phyloP scores from a whole-genome alignment of 1,140 invertebrate species.

The Euglossa dilemma region DNA sequence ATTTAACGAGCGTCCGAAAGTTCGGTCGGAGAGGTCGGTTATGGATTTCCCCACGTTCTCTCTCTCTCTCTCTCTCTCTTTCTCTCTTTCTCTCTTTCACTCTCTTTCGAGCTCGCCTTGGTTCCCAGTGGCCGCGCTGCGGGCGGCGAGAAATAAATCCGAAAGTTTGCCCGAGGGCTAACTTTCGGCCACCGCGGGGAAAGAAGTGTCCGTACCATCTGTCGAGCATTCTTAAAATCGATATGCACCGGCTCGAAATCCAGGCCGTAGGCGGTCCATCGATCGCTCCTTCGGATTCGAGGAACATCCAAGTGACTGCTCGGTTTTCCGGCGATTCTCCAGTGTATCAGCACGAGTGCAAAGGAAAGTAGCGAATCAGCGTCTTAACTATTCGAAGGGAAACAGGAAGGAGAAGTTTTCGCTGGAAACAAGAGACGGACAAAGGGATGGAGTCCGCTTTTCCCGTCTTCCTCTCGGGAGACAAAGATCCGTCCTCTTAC shows the following conservation, averaged over 20 bases:
- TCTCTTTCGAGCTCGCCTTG: not conserved
- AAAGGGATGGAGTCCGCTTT: not conserved
- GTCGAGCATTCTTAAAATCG: not conserved
- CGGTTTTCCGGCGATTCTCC: not conserved
- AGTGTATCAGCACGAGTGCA: not conserved
- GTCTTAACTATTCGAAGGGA: not conserved
- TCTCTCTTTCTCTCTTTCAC: too few relatives aligned
- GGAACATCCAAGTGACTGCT: not conserved
- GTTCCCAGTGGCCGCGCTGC: not conserved
- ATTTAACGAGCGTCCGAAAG: not conserved
- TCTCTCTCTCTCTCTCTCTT: too few relatives aligned
- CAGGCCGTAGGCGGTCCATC: not conserved
- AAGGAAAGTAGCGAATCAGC: not conserved
- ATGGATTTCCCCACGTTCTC: not conserved
- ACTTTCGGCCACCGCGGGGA: not conserved
- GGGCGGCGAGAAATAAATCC: not conserved
- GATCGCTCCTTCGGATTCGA: not conserved
- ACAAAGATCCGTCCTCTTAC: slow-evolving; percentile 16
- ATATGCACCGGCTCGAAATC: not conserved
- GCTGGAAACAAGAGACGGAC: not conserved
- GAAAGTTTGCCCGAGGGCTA: not conserved
- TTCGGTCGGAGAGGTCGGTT: not conserved
- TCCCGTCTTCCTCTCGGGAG: not conserved
- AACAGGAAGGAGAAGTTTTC: not conserved
- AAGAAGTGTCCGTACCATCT: slow-evolving; percentile 5